Evolutionary conservation across 1,140 invertebrate genomes (phyloP).

Genomic region (Muscidifurax raptorellus): DNA sequence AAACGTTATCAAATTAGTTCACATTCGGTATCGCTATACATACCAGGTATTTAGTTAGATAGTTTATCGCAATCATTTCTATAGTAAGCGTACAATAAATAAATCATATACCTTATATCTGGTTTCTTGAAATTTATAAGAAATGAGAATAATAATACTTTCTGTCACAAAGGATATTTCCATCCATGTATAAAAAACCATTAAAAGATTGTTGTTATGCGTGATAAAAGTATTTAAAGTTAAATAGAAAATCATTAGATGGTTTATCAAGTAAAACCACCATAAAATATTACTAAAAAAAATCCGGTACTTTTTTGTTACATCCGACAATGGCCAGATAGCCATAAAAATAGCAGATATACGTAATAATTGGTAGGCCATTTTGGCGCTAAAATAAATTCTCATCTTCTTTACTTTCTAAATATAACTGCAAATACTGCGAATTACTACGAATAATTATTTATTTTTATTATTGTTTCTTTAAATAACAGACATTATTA

Average conservation of each 20-base stretch:
- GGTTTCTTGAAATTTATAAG: conserved; percentile 17
- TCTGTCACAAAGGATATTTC: conserved; percentile 18
- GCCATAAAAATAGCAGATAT: not conserved
- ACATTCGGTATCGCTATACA: too few relatives aligned
- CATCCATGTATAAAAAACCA: conserved; percentile 7
- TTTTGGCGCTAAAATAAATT: conserved; percentile 12
- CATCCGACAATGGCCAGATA: not conserved
- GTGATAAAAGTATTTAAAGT: conserved; percentile 3
- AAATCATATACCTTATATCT: conserved; percentile 20
- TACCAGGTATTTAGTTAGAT: too few relatives aligned
- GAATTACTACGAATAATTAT: too few relatives aligned
- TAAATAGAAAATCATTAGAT: not conserved
- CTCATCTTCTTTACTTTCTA: conserved; percentile 7
- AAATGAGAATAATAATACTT: not conserved
- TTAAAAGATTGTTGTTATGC: not conserved
- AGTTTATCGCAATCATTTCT: too few relatives aligned
- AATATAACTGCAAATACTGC: too few relatives aligned
- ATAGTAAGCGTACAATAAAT: not conserved
- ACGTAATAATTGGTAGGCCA: not conserved
- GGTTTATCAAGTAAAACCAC: conserved; percentile 33
- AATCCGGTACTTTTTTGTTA: too few relatives aligned
- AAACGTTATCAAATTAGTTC: not conserved
- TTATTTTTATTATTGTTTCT: too few relatives aligned
- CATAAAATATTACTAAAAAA: not conserved
- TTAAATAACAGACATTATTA: too few relatives aligned